Conservation (phyloP, 2,888 invertebrate species). For the Caenorhabditis wallacei region DNA sequence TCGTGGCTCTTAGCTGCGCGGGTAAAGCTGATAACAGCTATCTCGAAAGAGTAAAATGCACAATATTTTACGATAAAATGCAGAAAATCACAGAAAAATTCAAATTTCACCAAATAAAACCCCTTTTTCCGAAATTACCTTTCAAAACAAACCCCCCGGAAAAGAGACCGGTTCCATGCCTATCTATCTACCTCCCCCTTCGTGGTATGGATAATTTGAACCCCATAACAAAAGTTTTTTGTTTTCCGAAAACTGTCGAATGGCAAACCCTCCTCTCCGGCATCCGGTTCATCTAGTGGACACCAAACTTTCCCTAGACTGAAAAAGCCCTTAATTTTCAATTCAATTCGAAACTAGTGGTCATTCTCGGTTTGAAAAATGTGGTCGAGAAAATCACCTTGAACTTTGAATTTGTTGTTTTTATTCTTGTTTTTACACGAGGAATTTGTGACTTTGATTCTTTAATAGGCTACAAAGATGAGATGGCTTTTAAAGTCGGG, state of each 20-base stretch:
- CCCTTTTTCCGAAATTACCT: too few relatives aligned
- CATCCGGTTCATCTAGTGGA: background rate
- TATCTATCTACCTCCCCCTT: background rate
- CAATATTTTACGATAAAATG: too few relatives aligned
- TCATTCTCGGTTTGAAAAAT: background rate
- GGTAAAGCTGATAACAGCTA: too few relatives aligned
- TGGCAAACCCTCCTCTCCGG: background rate
- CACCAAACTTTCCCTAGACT: background rate
- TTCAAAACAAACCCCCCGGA: too few relatives aligned
- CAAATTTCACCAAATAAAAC: too few relatives aligned
- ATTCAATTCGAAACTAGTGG: background rate
- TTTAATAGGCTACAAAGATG: background rate
- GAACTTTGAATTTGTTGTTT: slow-evolving; percentile 49
- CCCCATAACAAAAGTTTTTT: slow-evolving; percentile 18
- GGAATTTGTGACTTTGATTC: slow-evolving; percentile 6
- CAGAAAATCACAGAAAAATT: too few relatives aligned
- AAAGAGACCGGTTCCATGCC: background rate
- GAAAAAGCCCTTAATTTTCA: background rate
- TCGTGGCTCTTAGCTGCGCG: too few relatives aligned
- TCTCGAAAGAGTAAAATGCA: too few relatives aligned
- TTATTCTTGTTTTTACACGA: background rate
- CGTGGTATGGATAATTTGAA: slow-evolving; percentile 33
- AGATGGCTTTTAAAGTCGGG: background rate
- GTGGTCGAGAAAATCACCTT: background rate
- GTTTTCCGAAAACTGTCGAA: background rate